Evolutionary conservation across 2,113 vertebrate species (phyloP).

Genomic region (Tonatia bakeri): DNA sequence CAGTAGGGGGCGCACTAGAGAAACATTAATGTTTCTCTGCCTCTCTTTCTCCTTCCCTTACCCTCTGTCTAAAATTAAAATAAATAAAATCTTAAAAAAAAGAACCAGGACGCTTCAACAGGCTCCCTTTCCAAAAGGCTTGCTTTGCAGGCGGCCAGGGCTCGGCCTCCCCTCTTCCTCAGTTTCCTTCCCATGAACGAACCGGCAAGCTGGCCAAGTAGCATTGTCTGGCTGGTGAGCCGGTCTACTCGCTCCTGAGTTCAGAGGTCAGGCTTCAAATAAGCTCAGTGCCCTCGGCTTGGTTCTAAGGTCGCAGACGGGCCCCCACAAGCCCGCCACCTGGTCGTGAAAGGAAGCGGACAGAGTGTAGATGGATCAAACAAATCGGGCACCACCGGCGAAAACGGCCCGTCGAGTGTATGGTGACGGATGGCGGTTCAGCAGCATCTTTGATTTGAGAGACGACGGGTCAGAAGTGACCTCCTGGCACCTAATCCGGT

Average conservation of each 20-base stretch:
- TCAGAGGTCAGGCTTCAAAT: neutral
- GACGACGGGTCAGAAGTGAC: neutral
- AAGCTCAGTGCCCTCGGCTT: neutral
- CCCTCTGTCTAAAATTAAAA: too few relatives aligned
- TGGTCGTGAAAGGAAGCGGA: constrained; percentile 40
- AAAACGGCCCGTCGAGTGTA: neutral
- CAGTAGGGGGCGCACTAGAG: too few relatives aligned
- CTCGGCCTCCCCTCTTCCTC: neutral
- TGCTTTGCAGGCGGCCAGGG: neutral
- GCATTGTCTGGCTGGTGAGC: neutral
- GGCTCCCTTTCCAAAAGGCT: neutral
- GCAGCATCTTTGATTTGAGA: constrained; percentile 25
- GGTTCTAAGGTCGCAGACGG: neutral
- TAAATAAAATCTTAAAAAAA: too few relatives aligned
- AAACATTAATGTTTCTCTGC: too few relatives aligned
- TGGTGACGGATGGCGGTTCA: neutral
- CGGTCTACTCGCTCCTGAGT: neutral
- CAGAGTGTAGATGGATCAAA: neutral
- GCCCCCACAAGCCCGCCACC: neutral
- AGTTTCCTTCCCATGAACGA: neutral
- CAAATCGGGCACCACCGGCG: neutral
- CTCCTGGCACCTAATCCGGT: constrained; percentile 46
- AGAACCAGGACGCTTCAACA: too few relatives aligned
- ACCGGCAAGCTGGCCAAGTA: neutral
- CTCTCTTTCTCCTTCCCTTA: too few relatives aligned